Percentiles rank a stretch among this genome's conserved stretches.
Conservation (phyloP, 2,797 vertebrate species). For the Tachyglossus aculeatus region DNA sequence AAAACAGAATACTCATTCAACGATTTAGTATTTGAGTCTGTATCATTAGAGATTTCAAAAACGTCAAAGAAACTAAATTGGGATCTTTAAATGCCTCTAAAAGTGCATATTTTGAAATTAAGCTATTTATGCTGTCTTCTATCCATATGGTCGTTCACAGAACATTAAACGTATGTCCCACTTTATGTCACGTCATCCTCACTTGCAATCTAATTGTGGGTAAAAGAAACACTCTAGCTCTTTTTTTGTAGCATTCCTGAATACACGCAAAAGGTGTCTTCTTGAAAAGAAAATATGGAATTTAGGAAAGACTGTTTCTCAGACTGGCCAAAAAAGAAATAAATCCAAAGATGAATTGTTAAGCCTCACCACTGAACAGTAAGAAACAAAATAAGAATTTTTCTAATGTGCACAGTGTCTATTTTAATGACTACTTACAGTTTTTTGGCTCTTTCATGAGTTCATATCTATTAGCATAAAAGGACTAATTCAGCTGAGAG, state of each 20-base stretch:
- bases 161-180: not conserved
- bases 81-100: not conserved
- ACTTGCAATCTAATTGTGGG: not conserved
- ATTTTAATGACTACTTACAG: conserved; percentile 73
- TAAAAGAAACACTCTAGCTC: not conserved
- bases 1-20: too few species aligned
- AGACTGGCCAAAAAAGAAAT: not conserved
- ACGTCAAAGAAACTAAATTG: not conserved
- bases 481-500: conserved; percentile 86
- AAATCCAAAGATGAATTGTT: not conserved
- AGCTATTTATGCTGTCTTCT: too few species aligned
- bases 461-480: conserved; percentile 85
- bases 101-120: not conserved
- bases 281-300: not conserved
- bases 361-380: conserved; percentile 38
- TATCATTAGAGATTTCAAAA: not conserved
- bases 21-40: too few species aligned
- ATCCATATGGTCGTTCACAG: too few species aligned
- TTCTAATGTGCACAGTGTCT: conserved; percentile 6
- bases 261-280: not conserved
- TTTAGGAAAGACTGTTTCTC: not conserved
- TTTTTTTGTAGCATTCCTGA: not conserved
- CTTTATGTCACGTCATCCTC: not conserved
- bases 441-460: conserved; percentile 71
- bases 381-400: conserved; percentile 26